phyloP scores from a whole-genome alignment of 2,797 vertebrate genomes.

The Pantherophis vulpinus region DNA sequence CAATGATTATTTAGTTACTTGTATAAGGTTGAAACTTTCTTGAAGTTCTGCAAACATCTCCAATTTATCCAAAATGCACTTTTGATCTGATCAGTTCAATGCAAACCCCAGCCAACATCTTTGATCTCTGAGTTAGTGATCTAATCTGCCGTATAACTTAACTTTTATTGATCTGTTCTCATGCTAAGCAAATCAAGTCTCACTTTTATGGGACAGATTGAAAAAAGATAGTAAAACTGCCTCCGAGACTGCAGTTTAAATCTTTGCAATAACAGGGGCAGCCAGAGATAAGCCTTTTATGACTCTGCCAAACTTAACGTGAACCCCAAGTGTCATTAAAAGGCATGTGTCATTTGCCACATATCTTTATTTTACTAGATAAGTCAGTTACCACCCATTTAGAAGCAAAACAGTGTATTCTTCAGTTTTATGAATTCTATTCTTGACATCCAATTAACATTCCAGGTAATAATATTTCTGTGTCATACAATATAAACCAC shows the following conservation, averaged over 20 bases:
- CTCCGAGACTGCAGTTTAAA: conserved; percentile 81
- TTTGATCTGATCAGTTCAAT: conserved; percentile 74
- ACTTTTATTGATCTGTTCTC: conserved; percentile 91
- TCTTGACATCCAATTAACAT: conserved; percentile 31
- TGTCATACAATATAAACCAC: conserved; percentile 22
- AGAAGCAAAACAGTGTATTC: conserved; percentile 56
- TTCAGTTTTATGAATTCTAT: conserved; percentile 49
- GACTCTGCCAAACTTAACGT: conserved; percentile 83
- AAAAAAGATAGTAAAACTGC: conserved; percentile 85
- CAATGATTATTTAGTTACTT: conserved; percentile 22
- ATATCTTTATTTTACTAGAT: conserved; percentile 80
- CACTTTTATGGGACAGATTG: conserved; percentile 82
- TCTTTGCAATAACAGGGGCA: conserved; percentile 82
- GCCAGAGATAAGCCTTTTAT: conserved; percentile 89
- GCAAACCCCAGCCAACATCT: conserved; percentile 77
- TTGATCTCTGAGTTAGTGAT: conserved; percentile 80
- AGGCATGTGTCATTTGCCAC: conserved; percentile 79
- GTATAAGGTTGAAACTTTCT: conserved; percentile 18
- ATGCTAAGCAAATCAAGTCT: conserved; percentile 87
- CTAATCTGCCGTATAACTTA: conserved; percentile 77
- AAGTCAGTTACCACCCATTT: conserved; percentile 75
- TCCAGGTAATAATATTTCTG: conserved; percentile 32
- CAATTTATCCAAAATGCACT: conserved; percentile 72
- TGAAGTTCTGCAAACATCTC: conserved; percentile 65
- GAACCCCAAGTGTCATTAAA: conserved; percentile 81